Conservation (phyloP, 2,888 invertebrate genomes). For the Caenorhabditis virilis region DNA sequence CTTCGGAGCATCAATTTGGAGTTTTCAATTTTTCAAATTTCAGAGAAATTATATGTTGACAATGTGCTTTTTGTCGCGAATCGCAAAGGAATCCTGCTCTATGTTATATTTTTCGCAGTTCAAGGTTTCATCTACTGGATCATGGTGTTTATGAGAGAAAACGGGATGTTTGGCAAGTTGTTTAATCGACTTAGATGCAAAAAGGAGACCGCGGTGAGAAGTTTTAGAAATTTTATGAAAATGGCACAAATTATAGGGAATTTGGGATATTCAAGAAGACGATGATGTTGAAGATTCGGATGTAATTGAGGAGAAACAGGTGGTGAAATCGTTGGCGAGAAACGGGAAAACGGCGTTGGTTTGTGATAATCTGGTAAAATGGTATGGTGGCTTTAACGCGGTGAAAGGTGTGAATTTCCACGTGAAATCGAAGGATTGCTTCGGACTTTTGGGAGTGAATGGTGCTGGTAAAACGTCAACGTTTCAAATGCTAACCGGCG, state of each 20-base stretch:
- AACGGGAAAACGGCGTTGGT: conserved; percentile 35
- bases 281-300: conserved; percentile 54
- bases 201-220: too few species aligned
- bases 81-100: conserved; percentile 47
- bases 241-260: too few species aligned
- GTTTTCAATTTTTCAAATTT: too few species aligned
- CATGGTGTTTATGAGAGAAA: conserved; percentile 33
- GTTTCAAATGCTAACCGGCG: conserved; percentile 62
- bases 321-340: conserved; percentile 22
- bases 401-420: conserved; percentile 63
- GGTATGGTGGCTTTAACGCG: conserved; percentile 59
- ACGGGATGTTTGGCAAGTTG: conserved; percentile 18
- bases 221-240: too few species aligned
- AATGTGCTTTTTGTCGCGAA: conserved; percentile 37
- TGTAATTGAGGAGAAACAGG: conserved; percentile 54
- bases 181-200: conserved; percentile 6
- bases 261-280: conserved; percentile 22
- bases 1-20: too few species aligned
- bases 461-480: conserved; percentile 65
- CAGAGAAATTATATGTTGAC: conserved; percentile 35
- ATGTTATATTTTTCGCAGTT: conserved; percentile 49
- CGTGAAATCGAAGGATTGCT: conserved; percentile 54
- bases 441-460: conserved; percentile 62
- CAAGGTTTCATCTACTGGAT: conserved; percentile 50
- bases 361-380: conserved; percentile 49